Percentiles rank a stretch among this genome's conserved stretches.
Conservation (phyloP, 2,797 vertebrate genomes). For the Chromis chromis region DNA sequence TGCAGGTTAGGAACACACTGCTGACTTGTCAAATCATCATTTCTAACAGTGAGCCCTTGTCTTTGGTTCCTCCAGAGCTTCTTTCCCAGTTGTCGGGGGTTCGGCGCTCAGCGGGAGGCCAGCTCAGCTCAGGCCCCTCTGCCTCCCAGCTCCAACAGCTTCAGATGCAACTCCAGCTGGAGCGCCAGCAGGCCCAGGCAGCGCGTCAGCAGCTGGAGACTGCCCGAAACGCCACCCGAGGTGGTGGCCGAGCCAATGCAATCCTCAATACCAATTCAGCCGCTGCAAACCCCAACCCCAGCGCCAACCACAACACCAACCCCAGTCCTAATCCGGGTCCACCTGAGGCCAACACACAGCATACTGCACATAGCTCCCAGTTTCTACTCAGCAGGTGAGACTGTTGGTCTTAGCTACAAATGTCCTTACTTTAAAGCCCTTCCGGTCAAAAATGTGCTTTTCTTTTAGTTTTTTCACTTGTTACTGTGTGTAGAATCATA, state of each 20-base stretch:
- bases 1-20: background rate
- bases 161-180: constrained; percentile 98
- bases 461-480: background rate
- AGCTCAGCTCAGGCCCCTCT: constrained; percentile 96
- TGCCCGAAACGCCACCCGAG: constrained; percentile 91
- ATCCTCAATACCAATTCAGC: constrained; percentile 78
- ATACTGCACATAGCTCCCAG: constrained; percentile 91
- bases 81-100: constrained; percentile 98
- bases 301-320: constrained; percentile 90
- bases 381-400: constrained; percentile 92
- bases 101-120: constrained; percentile 95
- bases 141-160: constrained; percentile 98
- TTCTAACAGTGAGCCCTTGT: background rate
- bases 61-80: constrained; percentile 85
- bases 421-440: background rate
- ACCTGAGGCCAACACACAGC: constrained; percentile 88
- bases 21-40: background rate
- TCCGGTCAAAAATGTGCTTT: background rate
- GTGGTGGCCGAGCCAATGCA: constrained; percentile 78
- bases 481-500: background rate
- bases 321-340: constrained; percentile 90
- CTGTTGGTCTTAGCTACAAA: background rate
- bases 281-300: constrained; percentile 67
- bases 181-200: constrained; percentile 95
- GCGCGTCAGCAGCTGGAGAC: constrained; percentile 97